phyloP scores from a whole-genome alignment of 2,888 invertebrate species.

The Stenoptilia bipunctidactyla region DNA sequence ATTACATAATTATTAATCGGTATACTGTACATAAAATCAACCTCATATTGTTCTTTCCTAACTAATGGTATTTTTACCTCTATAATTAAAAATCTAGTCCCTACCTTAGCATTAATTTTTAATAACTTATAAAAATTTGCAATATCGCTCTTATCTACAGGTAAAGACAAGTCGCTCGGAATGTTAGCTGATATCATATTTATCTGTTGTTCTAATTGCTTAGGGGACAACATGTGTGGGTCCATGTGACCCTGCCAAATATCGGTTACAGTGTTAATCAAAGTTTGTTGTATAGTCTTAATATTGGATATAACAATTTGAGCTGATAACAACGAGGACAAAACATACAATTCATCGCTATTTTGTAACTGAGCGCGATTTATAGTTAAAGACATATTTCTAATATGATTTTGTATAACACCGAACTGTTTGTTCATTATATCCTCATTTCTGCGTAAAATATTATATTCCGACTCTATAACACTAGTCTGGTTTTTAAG shows the following conservation, averaged over 20 bases:
- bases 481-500: constrained; percentile 3
- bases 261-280: constrained; percentile 5
- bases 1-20: not conserved
- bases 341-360: constrained; percentile 2
- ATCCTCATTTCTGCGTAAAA: not conserved
- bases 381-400: not conserved
- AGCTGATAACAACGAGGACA: constrained; percentile 2
- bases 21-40: constrained; percentile 1
- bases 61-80: constrained; percentile 8
- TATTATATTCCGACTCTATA: constrained; percentile 1
- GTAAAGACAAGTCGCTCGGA: constrained; percentile 4
- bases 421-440: constrained; percentile 3
- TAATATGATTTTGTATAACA: not conserved
- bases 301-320: constrained; percentile 4
- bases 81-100: constrained; percentile 6
- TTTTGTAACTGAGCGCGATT: not conserved
- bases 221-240: constrained; percentile 4
- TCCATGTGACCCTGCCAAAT: constrained; percentile 3
- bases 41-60: constrained; percentile 5
- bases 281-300: constrained; percentile 3
- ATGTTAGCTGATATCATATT: constrained; percentile 3
- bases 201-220: constrained; percentile 3
- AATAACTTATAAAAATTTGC: constrained; percentile 7
- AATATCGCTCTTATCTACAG: constrained; percentile 4
- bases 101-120: constrained; percentile 2